Conservation (phyloP, 37 sponge, comb jelly and placozoan genomes). For the Haliclona indistincta region DNA sequence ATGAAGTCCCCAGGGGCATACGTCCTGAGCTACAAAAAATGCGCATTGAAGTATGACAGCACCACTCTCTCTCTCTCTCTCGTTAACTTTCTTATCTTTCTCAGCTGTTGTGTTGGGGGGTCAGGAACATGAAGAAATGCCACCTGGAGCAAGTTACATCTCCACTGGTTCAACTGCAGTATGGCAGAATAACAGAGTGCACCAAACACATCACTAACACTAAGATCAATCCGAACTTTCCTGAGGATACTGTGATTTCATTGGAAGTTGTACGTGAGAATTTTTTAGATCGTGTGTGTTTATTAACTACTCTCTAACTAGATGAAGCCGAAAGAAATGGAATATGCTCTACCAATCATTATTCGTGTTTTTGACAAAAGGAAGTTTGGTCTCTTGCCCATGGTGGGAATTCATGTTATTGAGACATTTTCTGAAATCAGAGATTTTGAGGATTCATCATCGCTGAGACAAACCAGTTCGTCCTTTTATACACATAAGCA, state of each 20-base stretch:
- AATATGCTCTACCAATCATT: conserved; percentile 95
- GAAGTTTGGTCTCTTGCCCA: conserved; percentile 88
- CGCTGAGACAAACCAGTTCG: too few relatives aligned
- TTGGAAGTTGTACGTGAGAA: conserved; percentile 83
- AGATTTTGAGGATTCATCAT: too few relatives aligned
- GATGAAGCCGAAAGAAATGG: conserved; percentile 88
- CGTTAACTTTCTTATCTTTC: neutral
- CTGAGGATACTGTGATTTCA: conserved; percentile 80
- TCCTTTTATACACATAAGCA: too few relatives aligned
- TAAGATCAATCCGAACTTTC: conserved; percentile 92
- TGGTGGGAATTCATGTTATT: conserved; percentile 92
- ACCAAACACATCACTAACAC: conserved; percentile 83
- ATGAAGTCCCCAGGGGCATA: conserved; percentile 95
- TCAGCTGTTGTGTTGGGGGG: conserved; percentile 97
- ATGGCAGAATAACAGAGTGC: conserved; percentile 76
- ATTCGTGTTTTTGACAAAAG: conserved; percentile 93
- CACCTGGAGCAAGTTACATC: conserved; percentile 83
- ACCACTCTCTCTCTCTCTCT: too few relatives aligned
- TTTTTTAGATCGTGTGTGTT: too few relatives aligned
- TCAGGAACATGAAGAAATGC: conserved; percentile 96
- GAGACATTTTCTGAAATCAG: conserved; percentile 77
- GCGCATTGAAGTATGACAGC: conserved; percentile 78
- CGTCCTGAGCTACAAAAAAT: conserved; percentile 90
- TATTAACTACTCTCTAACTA: conserved; percentile 27
- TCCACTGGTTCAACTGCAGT: conserved; percentile 89